Base-by-base conservation (phyloP, 2,797 vertebrate genomes). In the Menidia menidia region DNA sequence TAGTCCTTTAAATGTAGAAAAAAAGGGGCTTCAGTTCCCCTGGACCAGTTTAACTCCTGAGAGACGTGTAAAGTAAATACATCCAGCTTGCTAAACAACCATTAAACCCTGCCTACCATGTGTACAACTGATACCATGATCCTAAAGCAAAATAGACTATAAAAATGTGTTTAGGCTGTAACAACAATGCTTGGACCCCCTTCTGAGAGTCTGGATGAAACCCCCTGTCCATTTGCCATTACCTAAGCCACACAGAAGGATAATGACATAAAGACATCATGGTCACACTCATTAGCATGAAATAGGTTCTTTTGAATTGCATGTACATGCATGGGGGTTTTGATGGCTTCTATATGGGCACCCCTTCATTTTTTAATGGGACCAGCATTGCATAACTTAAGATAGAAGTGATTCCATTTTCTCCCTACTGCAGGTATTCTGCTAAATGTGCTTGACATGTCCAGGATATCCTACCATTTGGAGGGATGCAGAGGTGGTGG, bases 321-420 rank as follows among this genome's bases (percentile, higher is more conserved):
- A 87, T 60, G 78, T 78, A 80, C 60, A 60, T 64, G 84, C 85
- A 85, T 52, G 25, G 68, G 82, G 75, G 65, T 76, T 33, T 19
- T 70, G 64, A 93, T 94, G 84, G 83, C 83, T 93, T 93, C 92
- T 93, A 94, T 90, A 91, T 93, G 93, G 87, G 76, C 86, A 75
- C 74, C 77, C 78, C 73, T 83, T 87, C 75, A 80, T 82, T 91
- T 91, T 87, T 86, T 89, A 90, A 89, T 88, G 93, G 91, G 90
- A 88, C 81, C 73, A 77, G 90, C 86, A 90, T 93, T 83, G 71
- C 74, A 69, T 93, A 93, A 90, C 91, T 75, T 79, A 15, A 8
- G 78, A 85, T 91, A 80, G 88, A 91, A 89, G 90, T 86, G 86
- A 93, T 93, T 87, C 87, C 89, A 84, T 88, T 92, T 93, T 89